These are phyloP conservation scores for Pogona vitticeps DNA, from an alignment of 2,113 vertebrate species.

Conservation along the genomic window DNA sequence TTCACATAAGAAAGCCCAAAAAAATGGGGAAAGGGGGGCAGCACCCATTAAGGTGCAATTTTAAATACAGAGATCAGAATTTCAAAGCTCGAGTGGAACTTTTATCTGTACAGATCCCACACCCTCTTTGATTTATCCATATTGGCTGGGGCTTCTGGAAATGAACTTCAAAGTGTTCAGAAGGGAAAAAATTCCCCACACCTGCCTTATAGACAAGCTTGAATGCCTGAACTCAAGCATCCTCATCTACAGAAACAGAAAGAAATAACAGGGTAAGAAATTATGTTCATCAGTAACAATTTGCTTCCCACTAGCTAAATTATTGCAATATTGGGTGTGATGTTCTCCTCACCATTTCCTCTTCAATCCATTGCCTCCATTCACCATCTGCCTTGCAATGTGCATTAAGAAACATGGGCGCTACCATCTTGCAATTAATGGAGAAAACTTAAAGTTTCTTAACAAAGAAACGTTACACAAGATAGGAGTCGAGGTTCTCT, in stretches of 20 bases:
- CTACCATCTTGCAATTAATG: conserved; percentile 34
- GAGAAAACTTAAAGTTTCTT: conserved; percentile 16
- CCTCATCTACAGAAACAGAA: background rate
- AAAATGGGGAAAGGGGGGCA: no score
- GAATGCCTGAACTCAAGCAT: background rate
- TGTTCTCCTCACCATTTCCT: conserved; percentile 5
- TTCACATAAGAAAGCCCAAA: background rate
- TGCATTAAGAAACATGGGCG: conserved; percentile 25
- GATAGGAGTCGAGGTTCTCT: background rate
- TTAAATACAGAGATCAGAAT: no score
- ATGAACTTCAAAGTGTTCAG: background rate
- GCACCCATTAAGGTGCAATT: no score
- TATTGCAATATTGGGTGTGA: background rate
- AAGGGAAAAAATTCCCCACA: background rate
- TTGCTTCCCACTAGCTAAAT: background rate
- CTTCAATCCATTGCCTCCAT: background rate
- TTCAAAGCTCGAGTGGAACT: no score
- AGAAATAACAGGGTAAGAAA: background rate
- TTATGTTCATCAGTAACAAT: background rate
- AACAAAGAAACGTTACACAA: background rate
- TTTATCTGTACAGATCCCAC: no score
- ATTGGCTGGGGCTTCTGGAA: no score
- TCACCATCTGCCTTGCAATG: background rate
- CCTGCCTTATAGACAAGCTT: background rate
- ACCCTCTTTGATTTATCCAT: background rate